Percentiles rank a stretch among this genome's conserved stretches.
Evolutionary conservation across 2,797 vertebrate genomes (phyloP).

Genomic region (Luscinia luscinia): DNA sequence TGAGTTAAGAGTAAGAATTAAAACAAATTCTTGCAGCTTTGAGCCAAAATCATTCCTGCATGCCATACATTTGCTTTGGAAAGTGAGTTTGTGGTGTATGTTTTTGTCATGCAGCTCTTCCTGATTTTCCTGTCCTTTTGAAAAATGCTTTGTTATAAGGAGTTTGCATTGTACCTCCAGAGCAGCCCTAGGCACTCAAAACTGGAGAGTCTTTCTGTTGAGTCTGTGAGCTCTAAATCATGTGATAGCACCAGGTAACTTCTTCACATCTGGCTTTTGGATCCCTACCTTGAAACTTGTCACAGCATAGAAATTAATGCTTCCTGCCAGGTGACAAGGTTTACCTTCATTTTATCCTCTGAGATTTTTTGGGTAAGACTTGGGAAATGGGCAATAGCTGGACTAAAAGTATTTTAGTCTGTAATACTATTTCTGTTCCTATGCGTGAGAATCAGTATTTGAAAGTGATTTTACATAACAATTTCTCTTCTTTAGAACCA

Average conservation of each 20-base stretch:
- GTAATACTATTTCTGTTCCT: neutral
- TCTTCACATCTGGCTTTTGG: neutral
- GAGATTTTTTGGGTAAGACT: neutral
- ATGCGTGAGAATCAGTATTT: neutral
- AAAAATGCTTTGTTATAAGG: neutral
- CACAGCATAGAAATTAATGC: neutral
- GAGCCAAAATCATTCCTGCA: neutral
- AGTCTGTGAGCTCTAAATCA: neutral
- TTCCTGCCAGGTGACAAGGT: neutral
- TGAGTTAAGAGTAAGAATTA: neutral
- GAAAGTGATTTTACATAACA: neutral
- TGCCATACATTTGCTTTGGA: neutral
- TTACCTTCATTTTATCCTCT: neutral
- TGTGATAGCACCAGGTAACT: neutral
- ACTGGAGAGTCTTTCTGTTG: neutral
- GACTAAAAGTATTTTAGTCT: neutral
- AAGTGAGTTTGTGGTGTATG: neutral
- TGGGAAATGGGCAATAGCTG: neutral
- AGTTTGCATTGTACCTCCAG: neutral
- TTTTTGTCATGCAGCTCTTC: neutral
- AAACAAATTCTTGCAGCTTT: neutral
- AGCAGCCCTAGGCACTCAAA: neutral
- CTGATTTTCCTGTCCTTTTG: neutral
- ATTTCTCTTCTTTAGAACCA: neutral
- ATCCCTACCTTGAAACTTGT: neutral